These are phyloP conservation scores for Drosophila dives DNA, from an alignment of 2,888 invertebrate genomes.

Conservation along the genomic window DNA sequence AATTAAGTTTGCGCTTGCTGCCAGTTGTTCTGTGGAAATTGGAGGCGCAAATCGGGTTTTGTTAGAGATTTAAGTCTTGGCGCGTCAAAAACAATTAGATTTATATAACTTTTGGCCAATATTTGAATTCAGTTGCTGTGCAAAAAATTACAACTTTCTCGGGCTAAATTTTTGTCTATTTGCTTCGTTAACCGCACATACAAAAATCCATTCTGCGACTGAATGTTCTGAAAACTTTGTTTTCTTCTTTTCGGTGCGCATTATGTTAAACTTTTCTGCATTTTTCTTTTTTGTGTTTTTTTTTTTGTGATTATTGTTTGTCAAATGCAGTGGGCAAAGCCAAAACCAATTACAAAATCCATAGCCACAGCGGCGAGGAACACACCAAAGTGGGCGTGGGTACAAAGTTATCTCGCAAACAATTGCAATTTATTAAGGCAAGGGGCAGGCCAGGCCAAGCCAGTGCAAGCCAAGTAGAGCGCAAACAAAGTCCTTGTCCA, in stretches of 20 bases:
- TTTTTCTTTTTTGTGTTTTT: slow-evolving; percentile 16
- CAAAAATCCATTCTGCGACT: slow-evolving; percentile 59
- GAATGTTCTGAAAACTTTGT: slow-evolving; percentile 72
- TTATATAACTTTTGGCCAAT: slow-evolving; percentile 65
- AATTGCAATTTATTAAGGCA: slow-evolving; percentile 81
- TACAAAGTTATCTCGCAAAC: slow-evolving; percentile 73
- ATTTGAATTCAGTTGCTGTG: slow-evolving; percentile 43
- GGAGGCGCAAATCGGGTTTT: slow-evolving; percentile 44
- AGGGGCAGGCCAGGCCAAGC: slow-evolving; percentile 50
- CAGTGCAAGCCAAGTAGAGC: slow-evolving; percentile 53
- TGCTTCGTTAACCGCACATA: slow-evolving; percentile 76
- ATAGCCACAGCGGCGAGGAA: slow-evolving; percentile 41
- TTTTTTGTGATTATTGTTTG: slow-evolving; percentile 48
- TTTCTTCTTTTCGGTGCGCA: slow-evolving; percentile 57
- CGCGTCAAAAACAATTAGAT: slow-evolving; percentile 54
- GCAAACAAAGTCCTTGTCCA: slow-evolving; percentile 69
- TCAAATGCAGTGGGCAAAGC: slow-evolving; percentile 68
- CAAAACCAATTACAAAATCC: slow-evolving; percentile 79
- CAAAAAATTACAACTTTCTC: slow-evolving; percentile 40
- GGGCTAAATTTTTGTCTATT: slow-evolving; percentile 60
- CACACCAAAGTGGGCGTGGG: slow-evolving; percentile 53
- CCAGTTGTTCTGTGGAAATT: slow-evolving; percentile 27
- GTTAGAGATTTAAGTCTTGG: slow-evolving; percentile 27
- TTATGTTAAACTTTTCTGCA: slow-evolving; percentile 73
- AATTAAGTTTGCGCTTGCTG: slow-evolving; percentile 60